Percentiles rank a stretch among this genome's conserved stretches.
Conservation (phyloP, 2,797 vertebrate species). For the Morelia viridis region DNA sequence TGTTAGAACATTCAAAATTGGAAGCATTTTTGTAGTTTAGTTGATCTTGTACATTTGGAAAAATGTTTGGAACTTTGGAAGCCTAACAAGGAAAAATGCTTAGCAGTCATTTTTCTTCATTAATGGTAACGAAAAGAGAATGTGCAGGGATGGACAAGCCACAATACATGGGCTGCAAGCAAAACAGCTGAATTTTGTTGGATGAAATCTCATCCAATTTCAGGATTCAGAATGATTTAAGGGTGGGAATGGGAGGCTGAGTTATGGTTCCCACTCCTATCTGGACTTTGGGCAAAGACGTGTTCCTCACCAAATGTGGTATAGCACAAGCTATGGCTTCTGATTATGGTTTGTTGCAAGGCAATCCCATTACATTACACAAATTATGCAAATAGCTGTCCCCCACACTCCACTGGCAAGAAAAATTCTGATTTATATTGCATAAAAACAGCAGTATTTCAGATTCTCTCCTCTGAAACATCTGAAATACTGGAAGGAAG, state of each 20-base stretch:
- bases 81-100: neutral
- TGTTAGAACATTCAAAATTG: slow-evolving; percentile 3
- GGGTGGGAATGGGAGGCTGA: neutral
- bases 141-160: neutral
- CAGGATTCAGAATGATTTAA: neutral
- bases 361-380: neutral
- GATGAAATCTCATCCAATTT: neutral
- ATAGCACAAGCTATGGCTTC: neutral
- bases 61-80: neutral
- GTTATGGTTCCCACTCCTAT: neutral
- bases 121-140: neutral
- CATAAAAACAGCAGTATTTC: neutral
- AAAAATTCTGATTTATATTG: neutral
- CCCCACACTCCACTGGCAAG: neutral
- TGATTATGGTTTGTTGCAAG: neutral
- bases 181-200: neutral
- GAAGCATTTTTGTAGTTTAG: neutral
- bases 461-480: neutral
- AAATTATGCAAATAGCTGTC: neutral
- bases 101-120: neutral
- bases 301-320: neutral
- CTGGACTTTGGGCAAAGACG: neutral
- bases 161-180: neutral
- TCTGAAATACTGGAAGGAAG: neutral
- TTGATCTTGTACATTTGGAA: neutral